These are phyloP conservation scores for Pantherophis vulpinus DNA, from an alignment of 2,797 vertebrate species.

Conservation along the genomic window DNA sequence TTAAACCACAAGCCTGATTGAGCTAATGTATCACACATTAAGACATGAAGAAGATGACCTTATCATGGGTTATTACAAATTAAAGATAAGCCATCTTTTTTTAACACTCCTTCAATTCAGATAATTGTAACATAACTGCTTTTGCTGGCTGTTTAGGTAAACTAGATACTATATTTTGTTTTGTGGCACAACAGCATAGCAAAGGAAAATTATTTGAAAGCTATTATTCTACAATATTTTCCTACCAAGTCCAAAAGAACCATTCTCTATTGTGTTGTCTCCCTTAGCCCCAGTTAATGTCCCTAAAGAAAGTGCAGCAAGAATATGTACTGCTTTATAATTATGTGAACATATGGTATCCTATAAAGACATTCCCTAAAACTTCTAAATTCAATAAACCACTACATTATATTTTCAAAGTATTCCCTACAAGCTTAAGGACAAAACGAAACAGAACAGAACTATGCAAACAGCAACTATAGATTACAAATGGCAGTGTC, in stretches of 20 bases:
- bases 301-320: not conserved
- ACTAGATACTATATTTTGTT: not conserved
- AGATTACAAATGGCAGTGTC: not conserved
- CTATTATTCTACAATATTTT: not conserved
- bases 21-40: not conserved
- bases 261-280: not conserved
- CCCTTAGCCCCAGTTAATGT: not conserved
- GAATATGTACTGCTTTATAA: not conserved
- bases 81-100: not conserved
- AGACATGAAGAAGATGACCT: not conserved
- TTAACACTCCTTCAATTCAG: not conserved
- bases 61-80: not conserved
- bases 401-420: not conserved
- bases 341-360: not conserved
- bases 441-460: not conserved
- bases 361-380: not conserved
- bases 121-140: not conserved
- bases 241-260: not conserved
- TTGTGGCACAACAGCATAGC: not conserved
- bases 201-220: not conserved
- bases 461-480: not conserved
- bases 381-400: not conserved
- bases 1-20: not conserved
- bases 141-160: not conserved
- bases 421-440: not conserved